These are phyloP conservation scores for Phasianus colchicus DNA, from an alignment of 2,113 vertebrate species.

Conservation along the genomic window DNA sequence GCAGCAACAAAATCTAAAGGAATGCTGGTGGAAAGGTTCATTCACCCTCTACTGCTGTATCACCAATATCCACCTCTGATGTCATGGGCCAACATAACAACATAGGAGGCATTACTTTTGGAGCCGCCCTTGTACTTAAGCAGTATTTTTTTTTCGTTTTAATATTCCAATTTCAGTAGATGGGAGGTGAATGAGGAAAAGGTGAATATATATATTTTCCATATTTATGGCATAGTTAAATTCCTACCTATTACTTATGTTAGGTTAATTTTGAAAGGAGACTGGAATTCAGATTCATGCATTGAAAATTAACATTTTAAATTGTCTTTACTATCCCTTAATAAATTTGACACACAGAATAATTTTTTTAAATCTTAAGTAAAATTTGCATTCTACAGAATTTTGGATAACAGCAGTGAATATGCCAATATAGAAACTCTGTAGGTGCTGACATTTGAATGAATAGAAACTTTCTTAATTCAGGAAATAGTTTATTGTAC, in stretches of 20 bases:
- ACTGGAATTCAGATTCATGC: not conserved
- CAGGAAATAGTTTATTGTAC: not conserved
- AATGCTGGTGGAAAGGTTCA: too few species aligned
- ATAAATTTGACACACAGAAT: not conserved
- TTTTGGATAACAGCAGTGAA: not conserved
- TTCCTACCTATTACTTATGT: not conserved
- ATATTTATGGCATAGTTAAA: not conserved
- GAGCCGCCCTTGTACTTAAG: not conserved
- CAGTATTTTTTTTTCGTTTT: not conserved
- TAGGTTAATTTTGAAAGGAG: not conserved
- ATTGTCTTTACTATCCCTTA: not conserved
- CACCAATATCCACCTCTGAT: not conserved
- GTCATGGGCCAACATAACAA: not conserved
- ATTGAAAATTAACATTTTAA: not conserved
- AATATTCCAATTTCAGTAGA: not conserved
- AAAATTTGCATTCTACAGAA: not conserved
- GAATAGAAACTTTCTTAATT: constrained; percentile 30
- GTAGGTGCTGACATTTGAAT: constrained; percentile 57
- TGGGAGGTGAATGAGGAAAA: not conserved
- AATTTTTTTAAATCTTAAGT: not conserved
- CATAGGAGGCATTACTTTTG: not conserved
- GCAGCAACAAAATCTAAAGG: too few species aligned
- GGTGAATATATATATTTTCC: not conserved
- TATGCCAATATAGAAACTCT: constrained; percentile 37
- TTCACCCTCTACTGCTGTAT: too few species aligned